Base-by-base conservation (phyloP, 2,888 invertebrate species). In the Polyploca ridens region DNA sequence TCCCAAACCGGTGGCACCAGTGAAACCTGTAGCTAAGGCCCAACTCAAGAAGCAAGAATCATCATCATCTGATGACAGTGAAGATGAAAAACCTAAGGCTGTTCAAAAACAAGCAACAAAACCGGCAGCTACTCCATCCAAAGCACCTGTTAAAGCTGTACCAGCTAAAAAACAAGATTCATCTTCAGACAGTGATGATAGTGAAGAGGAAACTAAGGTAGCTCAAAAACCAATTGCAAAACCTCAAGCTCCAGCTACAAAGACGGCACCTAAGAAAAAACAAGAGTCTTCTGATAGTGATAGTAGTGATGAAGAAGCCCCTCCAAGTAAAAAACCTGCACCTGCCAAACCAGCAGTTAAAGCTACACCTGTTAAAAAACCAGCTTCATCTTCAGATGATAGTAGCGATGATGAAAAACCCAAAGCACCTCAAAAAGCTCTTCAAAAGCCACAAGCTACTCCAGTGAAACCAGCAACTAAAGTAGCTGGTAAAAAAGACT, bases 391-490 rank as follows among this genome's bases (percentile, higher is more conserved):
- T 61, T 82, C 82, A 59, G 88, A 88, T 68, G 86, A 87, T 61
- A 85, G 84, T 54, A 83, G 84, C 7, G 91, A 94, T 68, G 88
- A 91, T 41, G 88, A 87, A 61, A 83, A 87, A 44, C 76, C 84
- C 16, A 82, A 85, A 46, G 62, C 69, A 61, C 74, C 79, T 64
- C 62, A 71, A 5, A 78, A 76, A 68, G 66, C 71, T 49, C 67
- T 67, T 5, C 72, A 73, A 63, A 87, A 85, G 74, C 65, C 69
- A 10, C 65, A 63, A 14, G 67, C 69, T 13, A 69, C 72, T 46
- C 69, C 76, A 59, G 64, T 63, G 3, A 79, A 77, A 64, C 72
- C 72, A 44, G 78, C 70, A 27, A 66, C 72, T 1, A 80, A 82
- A 63, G 68, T 74, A 33, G 62, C 74, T 16, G 76, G 78, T 46